phyloP scores from a whole-genome alignment of 2,797 vertebrate species.

The Rhinella marina region DNA sequence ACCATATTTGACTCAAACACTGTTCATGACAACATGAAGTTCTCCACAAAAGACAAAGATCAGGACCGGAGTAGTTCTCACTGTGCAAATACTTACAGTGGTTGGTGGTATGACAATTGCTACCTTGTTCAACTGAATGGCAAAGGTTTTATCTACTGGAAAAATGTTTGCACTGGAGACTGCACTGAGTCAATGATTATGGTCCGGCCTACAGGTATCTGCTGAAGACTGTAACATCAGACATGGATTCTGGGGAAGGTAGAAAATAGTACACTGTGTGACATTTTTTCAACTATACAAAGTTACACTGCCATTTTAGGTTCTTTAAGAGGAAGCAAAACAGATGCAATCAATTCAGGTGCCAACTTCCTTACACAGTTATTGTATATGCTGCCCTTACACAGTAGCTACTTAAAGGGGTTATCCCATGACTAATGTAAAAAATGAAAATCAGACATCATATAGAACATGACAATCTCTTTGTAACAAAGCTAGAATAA shows the following conservation, averaged over 20 bases:
- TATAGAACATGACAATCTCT: too few species aligned
- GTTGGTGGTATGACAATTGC: constrained; percentile 63
- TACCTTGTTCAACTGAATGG: constrained; percentile 44
- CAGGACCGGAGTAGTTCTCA: constrained; percentile 67
- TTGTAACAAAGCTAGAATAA: too few species aligned
- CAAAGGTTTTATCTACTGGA: constrained; percentile 59
- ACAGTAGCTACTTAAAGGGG: background rate
- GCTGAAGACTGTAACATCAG: constrained; percentile 36
- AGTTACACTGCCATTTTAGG: background rate
- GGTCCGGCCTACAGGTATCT: constrained; percentile 61
- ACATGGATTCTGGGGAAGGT: background rate
- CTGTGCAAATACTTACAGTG: constrained; percentile 64
- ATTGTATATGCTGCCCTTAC: background rate
- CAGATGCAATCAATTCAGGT: background rate
- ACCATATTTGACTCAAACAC: constrained; percentile 64
- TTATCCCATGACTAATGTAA: too few species aligned
- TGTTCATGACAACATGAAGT: constrained; percentile 72
- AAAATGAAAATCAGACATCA: too few species aligned
- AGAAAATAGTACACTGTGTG: background rate
- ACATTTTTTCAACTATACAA: background rate
- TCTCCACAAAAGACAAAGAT: constrained; percentile 68
- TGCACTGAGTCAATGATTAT: constrained; percentile 56
- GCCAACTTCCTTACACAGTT: background rate
- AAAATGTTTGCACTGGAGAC: constrained; percentile 46
- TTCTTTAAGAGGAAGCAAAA: background rate